Base-by-base conservation (phyloP, 1,140 invertebrate genomes). In the Hesperophylax magnus region DNA sequence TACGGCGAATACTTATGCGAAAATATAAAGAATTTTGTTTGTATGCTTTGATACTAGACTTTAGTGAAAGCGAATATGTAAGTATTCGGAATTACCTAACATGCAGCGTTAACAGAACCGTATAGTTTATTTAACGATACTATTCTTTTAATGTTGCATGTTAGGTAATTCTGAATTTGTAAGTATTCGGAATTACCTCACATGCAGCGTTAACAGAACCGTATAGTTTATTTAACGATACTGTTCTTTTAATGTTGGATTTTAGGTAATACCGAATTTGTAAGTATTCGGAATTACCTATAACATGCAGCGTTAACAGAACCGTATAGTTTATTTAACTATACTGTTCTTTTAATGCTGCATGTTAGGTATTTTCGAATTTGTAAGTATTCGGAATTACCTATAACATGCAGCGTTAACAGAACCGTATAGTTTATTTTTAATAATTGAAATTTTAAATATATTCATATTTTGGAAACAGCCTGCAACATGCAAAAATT, bases 1-100 rank as follows among this genome's bases (percentile, higher is more conserved):
- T 18, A 78, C 76, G n/a, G 71, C 63, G 52, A 78, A 78, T 63
- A 47, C n/a, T 75, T 58, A 76, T 60, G 72, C 72, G n/a, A 76
- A 76, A 76, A 27, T 76, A 76, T 76, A 76, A 58, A 76, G 39
- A 76, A 74, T 76, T 24, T 75, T 52, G n/a, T 18, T 72, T 53
- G 67, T 72, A 61, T 61, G 60, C 39, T 47, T 47, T 58, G 20
- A 58, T 24, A 53, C 56, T 60, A 17, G 72, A 34, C 53, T 39
- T 24, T 20, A 17, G 72, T 61, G 56, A 76, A 76, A 60, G 31
- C 27, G 15, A 76, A 76, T 20, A 15, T 72, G 18, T 52, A 72
- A 53, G 9, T 22, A 52, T 56, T 72, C 47, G 20, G 69, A 53
- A 71, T 67, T 31, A 34, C 11, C 52, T 53, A 20, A 27, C 31